Evolutionary conservation across 2,888 invertebrate genomes (phyloP), one percentile per base, ranked within the genome.

Genomic region (Prosapia bicincta): DNA sequence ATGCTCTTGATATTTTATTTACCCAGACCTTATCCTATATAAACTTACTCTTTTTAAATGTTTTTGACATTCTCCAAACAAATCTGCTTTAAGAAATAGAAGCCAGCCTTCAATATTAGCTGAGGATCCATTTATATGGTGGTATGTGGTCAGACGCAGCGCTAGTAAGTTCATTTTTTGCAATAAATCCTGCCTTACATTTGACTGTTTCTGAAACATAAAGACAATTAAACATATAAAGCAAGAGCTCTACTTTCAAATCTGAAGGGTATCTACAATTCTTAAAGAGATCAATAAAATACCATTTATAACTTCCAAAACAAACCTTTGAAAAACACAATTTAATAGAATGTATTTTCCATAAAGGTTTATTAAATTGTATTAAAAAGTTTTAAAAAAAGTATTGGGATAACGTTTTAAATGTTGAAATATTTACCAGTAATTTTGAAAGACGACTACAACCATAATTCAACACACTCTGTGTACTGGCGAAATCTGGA

Each of bases 101-200:
- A 82, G 80, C 88, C 88, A 88, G 38, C 84, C 82, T 38, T 83
- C 82, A 43, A 83, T 82, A 79, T 10, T 82, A 76, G 66, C 79
- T 69, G n/a, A 77, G 74, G 76, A 71, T 68, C 76, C 81, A 28
- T 75, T 78, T 69, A 82, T 79, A 66, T 76, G 78, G 78, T 79
- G 82, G 79, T 85, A 87, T 9, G 86, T 87, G 77, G 86, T 85
- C 73, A 86, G 84, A 78, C 83, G 83, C 67, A 82, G 83, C 38
- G 74, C 20, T 9, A 74, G 28, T 7, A 15, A 28, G 68, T 32
- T 65, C 30, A 74, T 69, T 69, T 69, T 74, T 13, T 43, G 69
- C 5, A 74, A 30, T 28, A 74, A 26, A 13, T 69, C 74, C 24
- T 65, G 65, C 20, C 54, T 54, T 54, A 20, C 7, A 13, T 20